A percentile compares a stretch with the other conserved stretches of the same genome.
Evolutionary conservation across 2,797 vertebrate genomes (phyloP).

Genomic region (Takifugu ocellatus): DNA sequence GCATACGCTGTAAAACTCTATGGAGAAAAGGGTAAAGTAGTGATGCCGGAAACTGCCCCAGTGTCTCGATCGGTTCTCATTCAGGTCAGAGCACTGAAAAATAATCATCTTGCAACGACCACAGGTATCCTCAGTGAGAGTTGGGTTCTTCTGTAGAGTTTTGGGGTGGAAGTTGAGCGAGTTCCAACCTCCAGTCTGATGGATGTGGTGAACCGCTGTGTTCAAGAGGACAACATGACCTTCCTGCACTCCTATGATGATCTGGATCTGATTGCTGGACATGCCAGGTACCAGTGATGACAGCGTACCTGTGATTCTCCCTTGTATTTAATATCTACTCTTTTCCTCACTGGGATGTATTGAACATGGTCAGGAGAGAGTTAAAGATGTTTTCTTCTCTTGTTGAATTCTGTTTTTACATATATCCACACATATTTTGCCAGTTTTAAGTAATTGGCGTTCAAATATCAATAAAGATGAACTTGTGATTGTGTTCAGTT

Average conservation of each 20-base stretch:
- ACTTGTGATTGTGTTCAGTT: slow-evolving; percentile 36
- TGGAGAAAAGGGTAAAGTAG: slow-evolving; percentile 74
- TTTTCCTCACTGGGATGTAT: not conserved
- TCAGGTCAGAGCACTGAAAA: slow-evolving; percentile 55
- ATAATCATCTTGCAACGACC: not conserved
- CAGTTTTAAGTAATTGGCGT: too few relatives aligned
- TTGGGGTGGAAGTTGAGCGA: slow-evolving; percentile 75
- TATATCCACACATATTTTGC: too few relatives aligned
- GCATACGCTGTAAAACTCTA: slow-evolving; percentile 76
- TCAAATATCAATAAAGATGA: too few relatives aligned
- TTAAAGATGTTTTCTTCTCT: too few relatives aligned
- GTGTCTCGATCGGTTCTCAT: slow-evolving; percentile 73
- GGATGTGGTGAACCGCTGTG: slow-evolving; percentile 70
- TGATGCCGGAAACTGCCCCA: slow-evolving; percentile 79
- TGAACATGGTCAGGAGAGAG: too few relatives aligned
- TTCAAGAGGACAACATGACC: slow-evolving; percentile 71
- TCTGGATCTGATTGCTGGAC: slow-evolving; percentile 76
- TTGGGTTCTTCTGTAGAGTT: slow-evolving; percentile 59
- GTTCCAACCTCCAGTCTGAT: slow-evolving; percentile 66
- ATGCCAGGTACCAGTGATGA: slow-evolving; percentile 68
- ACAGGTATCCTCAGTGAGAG: not conserved
- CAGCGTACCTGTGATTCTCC: too few relatives aligned
- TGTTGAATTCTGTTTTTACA: too few relatives aligned
- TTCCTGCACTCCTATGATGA: slow-evolving; percentile 79
- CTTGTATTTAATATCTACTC: not conserved